These are phyloP conservation scores for Slavum lentiscoides DNA, from an alignment of 2,888 invertebrate genomes.

Conservation along the genomic window DNA sequence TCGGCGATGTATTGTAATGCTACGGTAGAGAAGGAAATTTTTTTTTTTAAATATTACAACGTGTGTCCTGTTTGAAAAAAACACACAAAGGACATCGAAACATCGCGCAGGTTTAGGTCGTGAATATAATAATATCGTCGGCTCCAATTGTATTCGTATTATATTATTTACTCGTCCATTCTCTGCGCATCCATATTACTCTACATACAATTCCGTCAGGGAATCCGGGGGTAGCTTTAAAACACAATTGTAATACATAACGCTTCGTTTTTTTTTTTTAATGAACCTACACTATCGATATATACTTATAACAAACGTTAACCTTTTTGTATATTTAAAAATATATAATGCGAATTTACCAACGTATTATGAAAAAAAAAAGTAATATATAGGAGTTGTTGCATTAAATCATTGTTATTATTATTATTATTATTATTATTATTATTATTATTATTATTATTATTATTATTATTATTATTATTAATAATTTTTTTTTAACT, in stretches of 20 bases:
- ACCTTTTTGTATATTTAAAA: background rate
- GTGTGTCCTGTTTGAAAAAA: slow-evolving; percentile 14
- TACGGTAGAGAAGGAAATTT: background rate
- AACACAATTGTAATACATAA: slow-evolving; percentile 34
- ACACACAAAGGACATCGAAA: slow-evolving; percentile 27
- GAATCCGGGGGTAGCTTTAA: background rate
- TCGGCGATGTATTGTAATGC: background rate
- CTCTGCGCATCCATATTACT: too few relatives aligned
- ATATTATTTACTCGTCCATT: slow-evolving; percentile 13
- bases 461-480: too few relatives aligned
- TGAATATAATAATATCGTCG: background rate
- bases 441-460: too few relatives aligned
- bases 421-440: too few relatives aligned
- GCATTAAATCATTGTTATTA: too few relatives aligned
- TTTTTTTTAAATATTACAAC: background rate
- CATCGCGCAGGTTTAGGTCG: background rate
- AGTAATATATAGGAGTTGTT: too few relatives aligned
- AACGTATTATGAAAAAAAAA: too few relatives aligned
- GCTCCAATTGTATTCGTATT: slow-evolving; percentile 16
- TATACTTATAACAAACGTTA: background rate
- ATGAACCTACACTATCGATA: background rate
- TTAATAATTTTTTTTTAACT: too few relatives aligned
- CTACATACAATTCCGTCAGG: background rate
- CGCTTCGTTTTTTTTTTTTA: too few relatives aligned
- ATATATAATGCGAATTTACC: too few relatives aligned